These are phyloP conservation scores for Sisyra nigra DNA, from an alignment of 2,888 invertebrate genomes.

Conservation along the genomic window DNA sequence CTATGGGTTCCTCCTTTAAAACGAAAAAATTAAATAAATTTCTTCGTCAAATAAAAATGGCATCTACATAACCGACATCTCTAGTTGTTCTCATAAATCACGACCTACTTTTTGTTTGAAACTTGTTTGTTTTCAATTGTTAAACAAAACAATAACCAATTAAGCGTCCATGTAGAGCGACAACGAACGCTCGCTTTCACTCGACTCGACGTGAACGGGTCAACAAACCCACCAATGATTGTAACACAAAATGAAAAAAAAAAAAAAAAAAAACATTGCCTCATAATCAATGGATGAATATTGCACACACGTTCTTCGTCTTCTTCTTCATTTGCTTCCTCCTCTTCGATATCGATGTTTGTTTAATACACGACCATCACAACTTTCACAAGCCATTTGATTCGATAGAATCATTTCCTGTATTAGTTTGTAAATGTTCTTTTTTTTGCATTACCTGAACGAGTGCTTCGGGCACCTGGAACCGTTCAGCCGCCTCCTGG, in stretches of 20 bases:
- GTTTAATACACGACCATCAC: no score
- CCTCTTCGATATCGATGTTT: no score
- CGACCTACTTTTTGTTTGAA: not conserved
- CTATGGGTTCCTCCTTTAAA: slow-evolving; percentile 6
- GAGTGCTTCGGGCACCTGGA: slow-evolving; percentile 41
- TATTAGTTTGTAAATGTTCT: not conserved
- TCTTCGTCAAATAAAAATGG: no score
- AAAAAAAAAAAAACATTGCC: slow-evolving; percentile 1
- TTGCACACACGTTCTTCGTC: no score
- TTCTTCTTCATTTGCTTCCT: no score
- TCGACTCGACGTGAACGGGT: slow-evolving; percentile 1
- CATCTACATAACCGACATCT: no score
- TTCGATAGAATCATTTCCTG: no score
- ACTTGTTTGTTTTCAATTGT: not conserved
- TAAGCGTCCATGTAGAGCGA: not conserved
- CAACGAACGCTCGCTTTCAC: not conserved
- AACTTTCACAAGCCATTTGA: no score
- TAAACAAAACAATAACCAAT: not conserved
- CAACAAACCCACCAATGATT: not conserved
- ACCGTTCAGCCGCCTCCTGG: slow-evolving; percentile 38
- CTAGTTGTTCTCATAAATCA: no score
- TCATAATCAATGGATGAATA: not conserved
- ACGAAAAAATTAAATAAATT: not conserved
- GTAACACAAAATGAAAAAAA: not conserved
- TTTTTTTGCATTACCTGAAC: slow-evolving; percentile 40